Evolutionary conservation across 2,888 invertebrate genomes (phyloP).

Genomic region (Calameuta filiformis): DNA sequence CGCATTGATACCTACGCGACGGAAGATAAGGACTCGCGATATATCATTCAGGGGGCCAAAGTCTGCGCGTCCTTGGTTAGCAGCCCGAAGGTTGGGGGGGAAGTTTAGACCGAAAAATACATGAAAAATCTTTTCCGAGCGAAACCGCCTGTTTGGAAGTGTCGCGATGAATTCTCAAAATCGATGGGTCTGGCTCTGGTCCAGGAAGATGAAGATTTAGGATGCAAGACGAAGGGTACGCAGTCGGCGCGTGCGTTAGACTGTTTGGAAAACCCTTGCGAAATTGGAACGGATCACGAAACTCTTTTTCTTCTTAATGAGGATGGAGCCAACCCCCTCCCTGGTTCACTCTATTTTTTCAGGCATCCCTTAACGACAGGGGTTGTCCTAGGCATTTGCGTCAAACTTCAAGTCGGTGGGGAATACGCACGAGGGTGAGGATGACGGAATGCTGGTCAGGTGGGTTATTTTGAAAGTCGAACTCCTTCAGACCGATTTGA

Average conservation of each 20-base stretch:
- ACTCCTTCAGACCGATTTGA: not conserved
- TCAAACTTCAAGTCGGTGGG: not conserved
- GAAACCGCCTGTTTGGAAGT: not conserved
- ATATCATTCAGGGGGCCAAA: constrained; percentile 20
- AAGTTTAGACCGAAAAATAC: not conserved
- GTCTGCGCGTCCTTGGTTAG: not conserved
- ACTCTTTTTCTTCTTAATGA: not conserved
- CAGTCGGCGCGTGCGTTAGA: not conserved
- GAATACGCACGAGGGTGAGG: not conserved
- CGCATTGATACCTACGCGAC: not conserved
- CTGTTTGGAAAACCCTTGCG: constrained; percentile 19
- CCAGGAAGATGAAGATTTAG: constrained; percentile 21
- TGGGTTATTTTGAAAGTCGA: not conserved
- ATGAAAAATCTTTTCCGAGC: not conserved
- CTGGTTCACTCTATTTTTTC: not conserved
- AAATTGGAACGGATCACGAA: constrained; percentile 12
- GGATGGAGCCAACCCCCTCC: too few species aligned
- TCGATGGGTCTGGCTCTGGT: constrained; percentile 18
- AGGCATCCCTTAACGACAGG: not conserved
- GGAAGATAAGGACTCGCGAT: not conserved
- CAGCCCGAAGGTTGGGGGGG: not conserved
- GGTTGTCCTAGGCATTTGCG: not conserved
- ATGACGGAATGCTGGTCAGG: not conserved
- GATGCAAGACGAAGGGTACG: not conserved
- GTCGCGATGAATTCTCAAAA: constrained; percentile 10